Base-by-base conservation (phyloP, 2,113 vertebrate genomes). In the Amphiprion ocellaris region DNA sequence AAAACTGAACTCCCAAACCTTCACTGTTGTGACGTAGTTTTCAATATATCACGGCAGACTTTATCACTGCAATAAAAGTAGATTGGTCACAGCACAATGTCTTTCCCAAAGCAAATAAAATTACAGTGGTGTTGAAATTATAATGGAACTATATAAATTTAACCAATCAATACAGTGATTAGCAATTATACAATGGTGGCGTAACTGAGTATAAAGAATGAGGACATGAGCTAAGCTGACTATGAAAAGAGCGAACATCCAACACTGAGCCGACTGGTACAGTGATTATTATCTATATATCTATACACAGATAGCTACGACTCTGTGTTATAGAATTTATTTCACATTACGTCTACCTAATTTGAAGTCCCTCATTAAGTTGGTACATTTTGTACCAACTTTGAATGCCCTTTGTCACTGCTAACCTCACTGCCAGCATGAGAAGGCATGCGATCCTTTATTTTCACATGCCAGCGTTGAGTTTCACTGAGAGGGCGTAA, bases 161-260 rank as follows among this genome's bases (percentile, higher is more conserved):
- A 64, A 86, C 83, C 64, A 84, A 92, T 93, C 89, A 74, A 92
- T 92, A 82, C 70, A 92, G 87, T 79, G 86, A 93, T 92, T 87
- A 84, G 77, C 81, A 88, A 77, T 87, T 85, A 83, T 33, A 82
- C 77, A 75, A 59, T 83, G 87, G 82, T 64, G 80, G 73, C 85
- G 86, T 83, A 89, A 74, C 58, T 11, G 62, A 76, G 24, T 71
- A 82, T 88, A 85, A 92, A 92, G 68, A 63, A 67, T 58, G 55
- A 78, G 46, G 37, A 64, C 63, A 86, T 67, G 69, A 70, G 21
- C 53, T 74, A 26, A 83, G 74, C 19, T 44, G 46, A 62, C 55
- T 47, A n/a, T 52, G 30, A 70, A 46, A 74, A 65, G 15, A 44
- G 4, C 15, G 28, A 21, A 68, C 10, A 55, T 67, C 67, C 26